These are phyloP conservation scores for Dyspetes luteomarginatus DNA, from an alignment of 2,888 invertebrate genomes.

Conservation along the genomic window DNA sequence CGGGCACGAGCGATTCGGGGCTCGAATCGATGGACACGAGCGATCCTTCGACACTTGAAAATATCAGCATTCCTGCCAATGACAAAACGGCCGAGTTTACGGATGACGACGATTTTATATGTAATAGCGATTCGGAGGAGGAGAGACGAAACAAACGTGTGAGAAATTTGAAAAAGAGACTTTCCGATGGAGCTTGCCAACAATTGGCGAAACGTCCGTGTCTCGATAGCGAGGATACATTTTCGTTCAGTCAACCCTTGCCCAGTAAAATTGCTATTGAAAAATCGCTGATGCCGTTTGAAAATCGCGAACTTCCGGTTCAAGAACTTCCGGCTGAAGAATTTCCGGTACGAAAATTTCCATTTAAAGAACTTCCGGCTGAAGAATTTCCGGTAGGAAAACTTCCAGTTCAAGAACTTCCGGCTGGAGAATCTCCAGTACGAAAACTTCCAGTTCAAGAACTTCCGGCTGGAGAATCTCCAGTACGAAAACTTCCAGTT, in stretches of 20 bases:
- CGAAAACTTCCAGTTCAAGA: no score
- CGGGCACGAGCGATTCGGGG: constrained; percentile 79
- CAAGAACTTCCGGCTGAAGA: background rate
- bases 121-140: constrained; percentile 88
- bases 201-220: constrained; percentile 41
- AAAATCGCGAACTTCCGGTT: background rate
- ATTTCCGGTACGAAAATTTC: background rate
- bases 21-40: constrained; percentile 76
- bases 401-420: background rate
- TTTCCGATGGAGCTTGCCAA: constrained; percentile 63
- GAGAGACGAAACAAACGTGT: constrained; percentile 83
- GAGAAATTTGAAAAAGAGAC: constrained; percentile 86
- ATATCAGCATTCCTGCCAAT: background rate
- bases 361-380: background rate
- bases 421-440: background rate
- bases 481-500: background rate
- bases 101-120: constrained; percentile 89
- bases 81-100: constrained; percentile 69
- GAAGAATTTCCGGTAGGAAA: background rate
- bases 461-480: no score
- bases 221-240: constrained; percentile 37
- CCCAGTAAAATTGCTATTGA: background rate
- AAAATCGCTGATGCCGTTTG: background rate
- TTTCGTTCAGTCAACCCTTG: constrained; percentile 38
- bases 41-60: constrained; percentile 65